A percentile compares a stretch with the other conserved stretches of the same genome.
These are phyloP conservation scores for Leucophenga varia DNA, from an alignment of 1,140 invertebrate species.

Conservation along the genomic window DNA sequence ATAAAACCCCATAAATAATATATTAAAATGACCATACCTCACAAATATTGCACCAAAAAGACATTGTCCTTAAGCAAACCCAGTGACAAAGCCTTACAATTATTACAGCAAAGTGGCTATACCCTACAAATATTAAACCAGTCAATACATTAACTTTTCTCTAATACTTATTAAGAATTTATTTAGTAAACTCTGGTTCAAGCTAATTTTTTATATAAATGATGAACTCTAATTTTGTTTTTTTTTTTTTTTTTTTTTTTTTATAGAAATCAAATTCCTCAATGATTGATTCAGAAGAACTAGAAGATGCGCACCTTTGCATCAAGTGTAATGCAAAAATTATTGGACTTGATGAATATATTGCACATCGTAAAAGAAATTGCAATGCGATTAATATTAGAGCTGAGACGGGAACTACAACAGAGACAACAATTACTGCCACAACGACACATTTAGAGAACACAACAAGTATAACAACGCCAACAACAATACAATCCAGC, in stretches of 20 bases:
- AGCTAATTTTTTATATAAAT: background rate
- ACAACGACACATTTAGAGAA: background rate
- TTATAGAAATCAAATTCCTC: background rate
- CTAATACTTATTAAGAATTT: background rate
- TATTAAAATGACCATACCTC: no score
- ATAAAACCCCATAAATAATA: no score
- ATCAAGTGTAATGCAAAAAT: constrained; percentile 82
- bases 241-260: background rate
- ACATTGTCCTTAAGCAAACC: no score
- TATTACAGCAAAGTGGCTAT: constrained; percentile 13
- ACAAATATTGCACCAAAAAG: no score
- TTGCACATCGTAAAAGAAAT: constrained; percentile 72
- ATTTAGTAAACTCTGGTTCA: no score
- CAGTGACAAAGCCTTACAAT: no score
- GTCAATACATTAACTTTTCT: constrained; percentile 5
- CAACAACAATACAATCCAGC: no score
- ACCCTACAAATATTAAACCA: constrained; percentile 35
- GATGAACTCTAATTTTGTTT: background rate
- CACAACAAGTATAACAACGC: constrained; percentile 40
- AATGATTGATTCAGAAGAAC: constrained; percentile 61
- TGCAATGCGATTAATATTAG: constrained; percentile 40
- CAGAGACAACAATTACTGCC: background rate
- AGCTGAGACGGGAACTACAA: background rate
- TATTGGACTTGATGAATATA: constrained; percentile 77
- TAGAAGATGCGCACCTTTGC: constrained; percentile 81